Evolutionary conservation across 2,113 vertebrate species (phyloP).

Genomic region (Lontra canadensis): DNA sequence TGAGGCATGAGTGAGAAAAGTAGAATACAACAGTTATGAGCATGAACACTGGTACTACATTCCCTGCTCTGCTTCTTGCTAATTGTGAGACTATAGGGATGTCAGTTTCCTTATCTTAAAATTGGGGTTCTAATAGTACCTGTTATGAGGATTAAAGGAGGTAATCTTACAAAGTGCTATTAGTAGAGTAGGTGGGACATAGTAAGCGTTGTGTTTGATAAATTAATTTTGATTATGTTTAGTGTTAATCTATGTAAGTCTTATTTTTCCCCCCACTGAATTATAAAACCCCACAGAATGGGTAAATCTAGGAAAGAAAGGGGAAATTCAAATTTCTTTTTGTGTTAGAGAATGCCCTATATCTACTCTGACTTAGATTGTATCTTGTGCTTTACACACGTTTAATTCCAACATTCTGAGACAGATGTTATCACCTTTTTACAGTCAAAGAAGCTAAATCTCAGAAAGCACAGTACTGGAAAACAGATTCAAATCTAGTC

Average conservation of each 20-base stretch:
- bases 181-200: background rate
- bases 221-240: background rate
- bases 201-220: background rate
- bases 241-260: background rate
- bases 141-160: background rate
- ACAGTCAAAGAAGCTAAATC: background rate
- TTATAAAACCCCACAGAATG: background rate
- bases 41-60: background rate
- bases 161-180: background rate
- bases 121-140: background rate
- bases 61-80: background rate
- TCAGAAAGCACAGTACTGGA: background rate
- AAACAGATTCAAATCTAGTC: slow-evolving; percentile 15
- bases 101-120: background rate
- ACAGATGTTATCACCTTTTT: background rate
- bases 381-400: background rate
- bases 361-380: background rate
- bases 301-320: background rate
- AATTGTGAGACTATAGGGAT: background rate
- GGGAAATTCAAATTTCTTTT: background rate
- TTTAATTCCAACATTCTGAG: slow-evolving; percentile 2
- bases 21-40: background rate
- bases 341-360: background rate
- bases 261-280: background rate
- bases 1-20: background rate